Evolutionary conservation across 2,113 vertebrate genomes (phyloP), one percentile per base, ranked within the genome.

Genomic region (Notothenia rossii): DNA sequence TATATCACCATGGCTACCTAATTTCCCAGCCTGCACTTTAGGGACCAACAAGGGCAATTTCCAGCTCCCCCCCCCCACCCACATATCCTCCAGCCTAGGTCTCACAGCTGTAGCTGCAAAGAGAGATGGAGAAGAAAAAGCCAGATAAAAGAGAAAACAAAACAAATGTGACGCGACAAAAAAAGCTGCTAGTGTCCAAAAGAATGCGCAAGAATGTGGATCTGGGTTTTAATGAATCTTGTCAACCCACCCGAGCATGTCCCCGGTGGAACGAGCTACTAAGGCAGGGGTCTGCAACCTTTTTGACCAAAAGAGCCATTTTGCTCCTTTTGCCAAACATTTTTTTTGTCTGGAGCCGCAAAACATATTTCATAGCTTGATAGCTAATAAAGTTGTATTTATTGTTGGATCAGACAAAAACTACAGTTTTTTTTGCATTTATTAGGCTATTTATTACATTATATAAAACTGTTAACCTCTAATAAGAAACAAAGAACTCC

Each of bases 11-110:
- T 69, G 63, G 80, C 86, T 85, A 85, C 91, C 87, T 82, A 78
- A 91, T 92, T 91, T 92, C 58, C 58, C 56, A 73, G 76, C 58
- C 75, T 87, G 36, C 86, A 86, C 89, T 93, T 87, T 84, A 71
- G 84, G 82, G 83, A 87, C 74, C 88, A 82, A 79, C 83, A 81
- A 50, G 80, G 84, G 88, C 87, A 93, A 90, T 93, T 91, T 87
- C 86, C 87, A 80, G 67, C 88, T 80, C 76, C 72, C 84, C 55
- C 70, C 12, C 9, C 0, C 12, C 9, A 0, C 3, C 55, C 62
- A 66, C 5, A 53, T 17, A 74, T 72, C 62, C 64, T 81, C 22
- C 72, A 40, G 60, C 79, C 43, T 48, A 10, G 76, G 71, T 64
- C 59, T 73, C 66, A 77, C 58, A 49, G 14, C 49, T 63, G 74